phyloP scores from a whole-genome alignment of 2,113 vertebrate genomes.

The Neopipo cinnamomea region DNA sequence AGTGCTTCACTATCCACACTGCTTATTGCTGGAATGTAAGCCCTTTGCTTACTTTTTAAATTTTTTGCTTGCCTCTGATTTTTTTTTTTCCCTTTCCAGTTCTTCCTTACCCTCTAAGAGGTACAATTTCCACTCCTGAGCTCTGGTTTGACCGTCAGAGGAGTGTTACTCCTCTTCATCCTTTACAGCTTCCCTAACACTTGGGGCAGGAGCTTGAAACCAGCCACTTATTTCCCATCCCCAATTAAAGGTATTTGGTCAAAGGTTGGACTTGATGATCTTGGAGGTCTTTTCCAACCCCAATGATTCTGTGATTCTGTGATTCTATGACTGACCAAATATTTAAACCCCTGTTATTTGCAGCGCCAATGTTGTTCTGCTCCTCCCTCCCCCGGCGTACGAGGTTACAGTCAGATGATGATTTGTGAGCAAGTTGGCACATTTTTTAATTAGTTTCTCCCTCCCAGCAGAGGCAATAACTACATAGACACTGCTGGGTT shows the following conservation, averaged over 20 bases:
- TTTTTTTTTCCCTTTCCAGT: neutral
- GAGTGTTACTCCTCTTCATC: neutral
- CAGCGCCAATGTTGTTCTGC: neutral
- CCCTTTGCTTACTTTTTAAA: neutral
- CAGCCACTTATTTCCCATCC: neutral
- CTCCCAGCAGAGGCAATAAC: neutral
- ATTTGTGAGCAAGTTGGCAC: neutral
- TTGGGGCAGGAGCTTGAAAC: neutral
- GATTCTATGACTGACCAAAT: neutral
- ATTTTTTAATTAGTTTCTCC: neutral
- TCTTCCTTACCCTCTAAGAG: neutral
- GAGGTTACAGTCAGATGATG: accelerated
- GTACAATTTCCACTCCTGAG: neutral
- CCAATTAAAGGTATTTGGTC: accelerated
- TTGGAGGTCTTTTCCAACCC: neutral
- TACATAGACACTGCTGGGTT: neutral
- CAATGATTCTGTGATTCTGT: neutral
- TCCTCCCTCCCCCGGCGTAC: accelerated
- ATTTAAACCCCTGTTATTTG: neutral
- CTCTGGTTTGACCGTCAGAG: neutral
- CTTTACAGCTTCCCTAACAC: neutral
- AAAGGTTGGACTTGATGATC: neutral
- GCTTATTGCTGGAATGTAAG: neutral
- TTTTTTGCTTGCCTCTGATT: neutral
- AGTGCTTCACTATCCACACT: neutral